These are phyloP conservation scores for Calliphora vicina DNA, from an alignment of 1,140 invertebrate genomes.

Conservation along the genomic window DNA sequence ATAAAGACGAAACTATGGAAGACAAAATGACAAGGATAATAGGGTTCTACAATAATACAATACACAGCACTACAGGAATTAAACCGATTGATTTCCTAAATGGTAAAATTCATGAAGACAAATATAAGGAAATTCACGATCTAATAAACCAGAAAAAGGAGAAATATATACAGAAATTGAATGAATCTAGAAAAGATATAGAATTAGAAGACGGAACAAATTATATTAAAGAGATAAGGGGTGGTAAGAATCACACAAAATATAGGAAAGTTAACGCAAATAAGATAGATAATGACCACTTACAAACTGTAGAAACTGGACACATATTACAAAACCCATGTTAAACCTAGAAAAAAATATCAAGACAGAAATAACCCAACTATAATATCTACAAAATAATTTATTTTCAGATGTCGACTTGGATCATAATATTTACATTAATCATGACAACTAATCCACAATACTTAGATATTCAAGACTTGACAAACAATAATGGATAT, in stretches of 20 bases:
- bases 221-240: slow-evolving; percentile 3
- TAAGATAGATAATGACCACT: too few relatives aligned
- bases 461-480: neutral
- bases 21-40: slow-evolving; percentile 24
- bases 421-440: neutral
- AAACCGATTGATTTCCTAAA: neutral
- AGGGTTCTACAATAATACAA: slow-evolving; percentile 13
- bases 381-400: neutral
- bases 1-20: neutral
- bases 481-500: slow-evolving; percentile 17
- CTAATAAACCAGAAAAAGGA: neutral
- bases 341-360: neutral
- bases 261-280: too few relatives aligned
- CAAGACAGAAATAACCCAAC: neutral
- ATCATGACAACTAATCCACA: neutral
- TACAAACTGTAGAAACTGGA: neutral
- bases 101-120: slow-evolving; percentile 16
- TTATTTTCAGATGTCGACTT: neutral
- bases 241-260: too few relatives aligned
- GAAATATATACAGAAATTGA: slow-evolving; percentile 11
- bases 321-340: slow-evolving; percentile 1
- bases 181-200: neutral
- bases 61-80: neutral
- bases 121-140: neutral
- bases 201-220: slow-evolving; percentile 10